Conservation (phyloP, 2,888 invertebrate species). For the Xestia rhomboidea region DNA sequence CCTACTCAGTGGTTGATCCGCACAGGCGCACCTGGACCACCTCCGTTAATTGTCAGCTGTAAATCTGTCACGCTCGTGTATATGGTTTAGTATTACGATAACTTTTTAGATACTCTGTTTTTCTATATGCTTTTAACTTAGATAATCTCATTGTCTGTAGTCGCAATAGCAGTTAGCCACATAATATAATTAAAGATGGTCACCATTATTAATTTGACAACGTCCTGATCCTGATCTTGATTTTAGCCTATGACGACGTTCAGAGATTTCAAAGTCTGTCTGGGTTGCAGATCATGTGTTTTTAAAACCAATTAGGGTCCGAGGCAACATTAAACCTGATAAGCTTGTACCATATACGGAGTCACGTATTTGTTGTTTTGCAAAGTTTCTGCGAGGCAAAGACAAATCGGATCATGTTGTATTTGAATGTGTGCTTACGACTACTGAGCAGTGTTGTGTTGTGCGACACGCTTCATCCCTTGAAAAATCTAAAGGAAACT, state of each 20-base stretch:
- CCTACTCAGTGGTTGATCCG: conserved; percentile 19
- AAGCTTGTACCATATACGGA: background rate
- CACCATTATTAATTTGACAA: conserved; percentile 6
- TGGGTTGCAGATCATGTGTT: background rate
- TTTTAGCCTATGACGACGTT: too few relatives aligned
- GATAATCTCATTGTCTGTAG: conserved; percentile 8
- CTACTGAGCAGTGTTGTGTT: background rate
- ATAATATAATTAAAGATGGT: background rate
- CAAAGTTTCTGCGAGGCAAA: background rate
- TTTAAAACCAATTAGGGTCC: background rate
- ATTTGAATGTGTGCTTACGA: conserved; percentile 2
- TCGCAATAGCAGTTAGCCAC: background rate
- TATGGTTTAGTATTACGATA: conserved; percentile 26
- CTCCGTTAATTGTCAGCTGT: conserved; percentile 59
- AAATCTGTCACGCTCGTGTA: conserved; percentile 63
- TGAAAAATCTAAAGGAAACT: background rate
- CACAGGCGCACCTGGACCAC: conserved; percentile 54
- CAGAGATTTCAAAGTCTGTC: background rate
- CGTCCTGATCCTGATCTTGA: too few relatives aligned
- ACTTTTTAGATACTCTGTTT: conserved; percentile 13
- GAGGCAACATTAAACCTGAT: background rate
- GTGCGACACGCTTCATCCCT: background rate
- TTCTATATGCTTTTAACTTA: conserved; percentile 15
- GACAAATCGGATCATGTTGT: conserved; percentile 3
- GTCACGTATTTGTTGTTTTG: conserved; percentile 18